Evolutionary conservation across 2,888 invertebrate genomes (phyloP), one percentile per base, ranked within the genome.

Genomic region (Odontomyia ornata): DNA sequence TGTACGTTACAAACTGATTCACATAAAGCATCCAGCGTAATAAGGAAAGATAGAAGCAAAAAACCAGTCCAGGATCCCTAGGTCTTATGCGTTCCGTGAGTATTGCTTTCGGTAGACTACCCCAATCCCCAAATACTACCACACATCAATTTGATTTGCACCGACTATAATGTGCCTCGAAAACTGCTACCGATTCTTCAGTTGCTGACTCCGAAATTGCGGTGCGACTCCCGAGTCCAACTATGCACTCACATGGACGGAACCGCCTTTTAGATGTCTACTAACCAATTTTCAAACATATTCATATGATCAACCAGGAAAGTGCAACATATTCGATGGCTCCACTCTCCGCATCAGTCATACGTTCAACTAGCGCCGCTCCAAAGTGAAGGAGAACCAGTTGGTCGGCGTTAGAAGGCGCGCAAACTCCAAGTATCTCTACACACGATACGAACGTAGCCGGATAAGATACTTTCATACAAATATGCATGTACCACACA

Each of bases 381-480:
- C 62, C 11, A 2, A 5, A 11, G 36, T 11, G 30, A 72, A 27
- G 47, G 71, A 56, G 71, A 69, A n/a, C n/a, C n/a, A 69, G 52
- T 52, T 4, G 18, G n/a, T 23, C 27, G 21, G 56, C 43, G 47
- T 57, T 60, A 36, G 73, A 73, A 21, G 57, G 72, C 73, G 73
- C 73, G 73, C 73, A 73, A 73, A 57, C 72, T 23, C 73, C 30
- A 72, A 52, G 72, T 52, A 72, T 23, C 30, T 69, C 69, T 27
- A 56, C 71, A 71, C 71, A 56, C 69, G 46, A 28, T 28, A 11
- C 18, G 15, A 56, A 18, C 56, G n/a, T 52, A 28, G 27, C 71
- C 52, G 52, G 71, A 21, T 25, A 47, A 67, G 23, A 69, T 65
- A 65, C 62, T 62, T 36, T 36, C 27, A 11, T 27, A 23, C 21